Base-by-base conservation (phyloP, 2,113 vertebrate genomes). In the Serilophus lunatus region DNA sequence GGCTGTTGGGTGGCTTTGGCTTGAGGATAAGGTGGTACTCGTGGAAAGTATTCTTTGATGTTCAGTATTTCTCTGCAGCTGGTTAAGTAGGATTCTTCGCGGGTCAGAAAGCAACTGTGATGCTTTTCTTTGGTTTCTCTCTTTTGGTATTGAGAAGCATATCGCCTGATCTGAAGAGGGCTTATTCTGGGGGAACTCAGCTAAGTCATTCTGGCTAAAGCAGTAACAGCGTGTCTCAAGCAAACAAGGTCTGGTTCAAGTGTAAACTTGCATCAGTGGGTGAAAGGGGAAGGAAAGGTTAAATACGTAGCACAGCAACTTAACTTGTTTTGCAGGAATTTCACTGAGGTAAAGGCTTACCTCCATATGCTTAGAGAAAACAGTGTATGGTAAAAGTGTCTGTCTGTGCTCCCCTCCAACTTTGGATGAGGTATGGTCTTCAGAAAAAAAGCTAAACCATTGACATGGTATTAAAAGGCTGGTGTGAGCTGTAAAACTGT, bases 301-400 rank as follows among this genome's bases (percentile, higher is more conserved):
- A 94, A 88, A 74, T 70, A 54, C 24, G 42, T 50, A 74, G 71
- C 19, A 2, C 45, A 65, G 50, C 42, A 26, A 66, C 66, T 92
- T 74, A 78, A 75, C 68, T 91, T 51, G 61, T 63, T 92, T 85
- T 90, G 85, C 86, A 70, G 64, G 92, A 94, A 66, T 94, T 97
- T 86, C 76, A 33, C 63, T 14, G 47, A 50, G 64, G 33, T 71
- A 65, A 86, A 64, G 69, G n/a, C 72, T 75, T 28, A 56, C 54
- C 57, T 83, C 33, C 26, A 4, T n/a, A 16, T 7, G 24, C 64
- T 74, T 50, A 16, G 81, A 79, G 57, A 65, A 91, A 85, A 64
- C 14, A 15, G 72, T 1, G 14, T 14, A 10, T 53, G 54, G 84
- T 66, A 90, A 18, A 61, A 65, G 51, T 5, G 14, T 71, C 0